Evolutionary conservation across 2,888 invertebrate genomes (phyloP).

Genomic region (Rhorus exstirpatorius): DNA sequence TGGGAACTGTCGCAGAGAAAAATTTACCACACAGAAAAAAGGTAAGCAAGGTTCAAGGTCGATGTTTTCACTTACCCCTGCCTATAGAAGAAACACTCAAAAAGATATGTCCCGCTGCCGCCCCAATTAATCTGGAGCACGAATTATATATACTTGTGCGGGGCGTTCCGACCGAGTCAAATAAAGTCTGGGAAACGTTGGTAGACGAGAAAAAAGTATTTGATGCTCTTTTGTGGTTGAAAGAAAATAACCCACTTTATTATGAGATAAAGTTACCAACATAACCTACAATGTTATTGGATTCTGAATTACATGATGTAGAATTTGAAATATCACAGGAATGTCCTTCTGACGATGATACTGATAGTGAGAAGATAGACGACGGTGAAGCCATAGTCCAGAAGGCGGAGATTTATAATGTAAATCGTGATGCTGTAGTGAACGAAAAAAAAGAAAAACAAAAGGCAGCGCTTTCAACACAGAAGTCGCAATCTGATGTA

Average conservation of each 20-base stretch:
- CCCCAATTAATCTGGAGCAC: constrained; percentile 76
- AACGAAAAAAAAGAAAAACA: not conserved
- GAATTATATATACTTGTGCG: constrained; percentile 74
- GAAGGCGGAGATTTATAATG: too few species aligned
- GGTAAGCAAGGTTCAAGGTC: not conserved
- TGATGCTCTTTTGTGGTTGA: constrained; percentile 75
- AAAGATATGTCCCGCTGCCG: constrained; percentile 60
- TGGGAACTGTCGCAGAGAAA: constrained; percentile 78
- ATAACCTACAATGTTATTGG: constrained; percentile 54
- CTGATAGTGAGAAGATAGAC: too few species aligned
- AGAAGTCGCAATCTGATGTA: constrained; percentile 50
- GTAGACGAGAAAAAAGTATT: constrained; percentile 78
- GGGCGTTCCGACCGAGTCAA: constrained; percentile 76
- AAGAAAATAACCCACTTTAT: constrained; percentile 76
- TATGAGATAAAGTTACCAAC: constrained; percentile 73
- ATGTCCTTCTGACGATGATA: too few species aligned
- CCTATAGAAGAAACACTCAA: constrained; percentile 25
- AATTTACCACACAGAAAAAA: constrained; percentile 71
- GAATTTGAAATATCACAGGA: not conserved
- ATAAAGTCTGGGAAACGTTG: constrained; percentile 76
- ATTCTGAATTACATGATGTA: constrained; percentile 39
- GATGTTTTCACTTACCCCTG: constrained; percentile 65
- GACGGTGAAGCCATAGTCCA: too few species aligned
- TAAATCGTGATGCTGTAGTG: too few species aligned
- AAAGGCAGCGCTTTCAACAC: constrained; percentile 30